Conservation (phyloP, 1,140 invertebrate genomes). For the Orchestia grillus region DNA sequence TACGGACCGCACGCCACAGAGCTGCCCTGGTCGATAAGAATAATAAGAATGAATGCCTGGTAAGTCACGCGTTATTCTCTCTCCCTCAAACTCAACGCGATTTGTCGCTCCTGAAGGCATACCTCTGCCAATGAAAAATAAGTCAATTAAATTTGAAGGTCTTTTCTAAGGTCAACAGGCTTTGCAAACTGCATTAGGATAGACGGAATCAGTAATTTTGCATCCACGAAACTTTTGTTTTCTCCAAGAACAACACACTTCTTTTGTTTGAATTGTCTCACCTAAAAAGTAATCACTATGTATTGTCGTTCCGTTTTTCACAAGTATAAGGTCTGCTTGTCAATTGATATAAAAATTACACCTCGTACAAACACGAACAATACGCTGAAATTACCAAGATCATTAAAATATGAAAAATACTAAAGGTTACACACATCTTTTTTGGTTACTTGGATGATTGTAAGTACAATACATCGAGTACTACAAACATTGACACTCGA, state of each 20-base stretch:
- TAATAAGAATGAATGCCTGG: constrained; percentile 1
- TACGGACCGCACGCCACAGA: background rate
- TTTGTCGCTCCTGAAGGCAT: background rate
- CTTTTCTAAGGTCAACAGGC: background rate
- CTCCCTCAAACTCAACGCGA: background rate
- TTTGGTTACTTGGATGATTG: too few species aligned
- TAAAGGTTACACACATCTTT: background rate
- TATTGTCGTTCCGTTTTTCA: too few species aligned
- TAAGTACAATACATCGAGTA: too few species aligned
- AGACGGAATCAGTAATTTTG: too few species aligned
- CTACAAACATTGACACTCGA: background rate
- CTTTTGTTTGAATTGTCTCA: too few species aligned
- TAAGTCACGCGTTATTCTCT: constrained; percentile 17
- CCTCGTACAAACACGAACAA: too few species aligned
- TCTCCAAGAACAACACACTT: too few species aligned
- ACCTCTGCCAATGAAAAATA: background rate
- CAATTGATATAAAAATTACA: too few species aligned
- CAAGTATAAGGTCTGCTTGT: too few species aligned
- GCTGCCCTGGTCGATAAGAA: constrained; percentile 41
- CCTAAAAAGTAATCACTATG: too few species aligned
- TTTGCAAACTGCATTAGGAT: background rate
- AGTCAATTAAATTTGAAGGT: background rate
- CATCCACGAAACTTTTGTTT: too few species aligned
- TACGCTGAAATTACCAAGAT: background rate
- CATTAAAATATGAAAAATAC: background rate